A percentile compares a stretch with the other conserved stretches of the same genome.
phyloP scores from a whole-genome alignment of 2,113 vertebrate genomes.

The Trachemys scripta region DNA sequence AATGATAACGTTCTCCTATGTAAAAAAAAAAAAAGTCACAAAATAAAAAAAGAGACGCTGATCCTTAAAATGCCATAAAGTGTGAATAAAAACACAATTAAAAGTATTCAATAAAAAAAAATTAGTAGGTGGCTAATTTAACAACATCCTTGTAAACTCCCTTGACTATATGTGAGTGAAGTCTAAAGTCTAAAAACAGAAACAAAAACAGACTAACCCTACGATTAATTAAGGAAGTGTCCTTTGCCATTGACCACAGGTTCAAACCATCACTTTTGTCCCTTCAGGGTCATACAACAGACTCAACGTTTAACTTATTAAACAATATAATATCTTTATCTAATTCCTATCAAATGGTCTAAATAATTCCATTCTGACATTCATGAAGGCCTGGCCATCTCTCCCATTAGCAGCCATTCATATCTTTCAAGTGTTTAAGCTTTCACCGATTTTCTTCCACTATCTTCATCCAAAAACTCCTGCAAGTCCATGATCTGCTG shows the following conservation, averaged over 20 bases:
- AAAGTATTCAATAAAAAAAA: neutral
- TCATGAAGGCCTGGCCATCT: neutral
- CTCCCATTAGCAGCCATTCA: neutral
- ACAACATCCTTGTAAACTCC: neutral
- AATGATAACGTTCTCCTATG: neutral
- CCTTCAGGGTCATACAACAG: neutral
- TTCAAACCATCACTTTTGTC: neutral
- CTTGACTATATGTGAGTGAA: neutral
- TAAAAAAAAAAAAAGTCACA: neutral
- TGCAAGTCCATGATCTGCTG: neutral
- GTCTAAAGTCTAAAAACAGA: neutral
- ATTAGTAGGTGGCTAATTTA: neutral
- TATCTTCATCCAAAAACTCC: fast-evolving
- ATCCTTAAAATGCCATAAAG: conserved; percentile 1
- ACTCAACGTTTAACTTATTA: neutral
- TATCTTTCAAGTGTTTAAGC: neutral
- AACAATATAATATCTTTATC: conserved; percentile 11
- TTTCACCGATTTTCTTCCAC: fast-evolving
- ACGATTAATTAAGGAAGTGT: conserved; percentile 8
- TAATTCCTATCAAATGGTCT: neutral
- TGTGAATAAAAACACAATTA: neutral
- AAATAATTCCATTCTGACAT: conserved; percentile 24
- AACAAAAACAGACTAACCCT: neutral
- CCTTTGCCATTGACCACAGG: conserved; percentile 28
- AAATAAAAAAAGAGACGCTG: neutral